Conservation (phyloP, 2,888 invertebrate species). For the Exephanes ischioxanthus region DNA sequence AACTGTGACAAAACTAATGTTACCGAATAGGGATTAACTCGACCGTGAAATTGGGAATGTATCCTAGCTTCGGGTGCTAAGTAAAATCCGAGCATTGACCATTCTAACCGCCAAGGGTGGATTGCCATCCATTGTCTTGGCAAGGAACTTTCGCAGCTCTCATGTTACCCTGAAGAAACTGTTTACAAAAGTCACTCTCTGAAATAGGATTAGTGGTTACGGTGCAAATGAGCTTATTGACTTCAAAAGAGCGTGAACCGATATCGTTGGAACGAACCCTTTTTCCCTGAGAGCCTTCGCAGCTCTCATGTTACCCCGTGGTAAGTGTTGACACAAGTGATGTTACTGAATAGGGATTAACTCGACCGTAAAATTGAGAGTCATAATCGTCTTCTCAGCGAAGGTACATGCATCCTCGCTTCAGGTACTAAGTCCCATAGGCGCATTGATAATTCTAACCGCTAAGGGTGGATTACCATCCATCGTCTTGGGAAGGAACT, state of each 20-base stretch:
- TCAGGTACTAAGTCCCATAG: too few relatives aligned
- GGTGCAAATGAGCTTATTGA: too few relatives aligned
- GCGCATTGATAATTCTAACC: not conserved
- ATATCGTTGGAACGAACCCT: not conserved
- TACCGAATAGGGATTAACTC: constrained; percentile 66
- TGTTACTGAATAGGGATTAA: too few relatives aligned
- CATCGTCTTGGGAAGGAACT: too few relatives aligned
- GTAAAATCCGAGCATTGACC: not conserved
- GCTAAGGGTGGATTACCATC: too few relatives aligned
- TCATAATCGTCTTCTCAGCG: too few relatives aligned
- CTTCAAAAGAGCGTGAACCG: too few relatives aligned
- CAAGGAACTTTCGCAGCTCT: not conserved
- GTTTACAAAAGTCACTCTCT: constrained; percentile 59
- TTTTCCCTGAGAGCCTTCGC: not conserved
- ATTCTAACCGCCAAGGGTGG: not conserved
- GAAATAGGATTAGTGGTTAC: not conserved
- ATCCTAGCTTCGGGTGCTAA: not conserved
- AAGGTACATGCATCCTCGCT: too few relatives aligned
- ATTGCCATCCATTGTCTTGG: not conserved
- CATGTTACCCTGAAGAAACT: constrained; percentile 30
- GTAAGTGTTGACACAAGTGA: too few relatives aligned
- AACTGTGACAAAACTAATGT: too few relatives aligned
- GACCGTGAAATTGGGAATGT: constrained; percentile 57
- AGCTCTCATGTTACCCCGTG: too few relatives aligned
- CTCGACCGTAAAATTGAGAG: too few relatives aligned